Base-by-base conservation (phyloP, 2,113 vertebrate genomes). In the Pygoscelis antarcticus region DNA sequence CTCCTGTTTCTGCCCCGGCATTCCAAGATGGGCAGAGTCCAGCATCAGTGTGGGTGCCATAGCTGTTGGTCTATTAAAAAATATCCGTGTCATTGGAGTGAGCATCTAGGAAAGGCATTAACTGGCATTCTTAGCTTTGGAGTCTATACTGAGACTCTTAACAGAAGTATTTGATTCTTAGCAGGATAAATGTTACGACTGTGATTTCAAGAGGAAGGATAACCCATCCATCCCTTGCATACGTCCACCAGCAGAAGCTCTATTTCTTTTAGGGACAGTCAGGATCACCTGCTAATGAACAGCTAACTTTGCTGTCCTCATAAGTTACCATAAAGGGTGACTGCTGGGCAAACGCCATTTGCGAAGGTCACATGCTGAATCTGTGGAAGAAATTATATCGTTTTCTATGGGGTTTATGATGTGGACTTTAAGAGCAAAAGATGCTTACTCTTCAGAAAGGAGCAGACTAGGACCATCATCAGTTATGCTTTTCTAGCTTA, bases 311-410 rank as follows among this genome's bases (percentile, higher is more conserved):
- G 47, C 88, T 95, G 84, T 93, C 55, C 95, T 96, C 77, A 44
- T 62, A 95, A 97, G 64, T 88, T 93, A 88, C 83, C 87, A 77
- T 89, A 93, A 93, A 97, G 71, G 74, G 76, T 89, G 89, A 90
- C 82, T 87, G 65, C 87, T 95, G 94, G 72, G 27, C 7, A 93
- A 88, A 86, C 9, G 4, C 6, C 23, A 47, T 68, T 89, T 86
- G 47, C 6, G 2, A 82, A 88, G 30, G 19, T 49, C 26, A 71
- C 30, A 57, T 10, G 16, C 62, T 54, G 46, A 74, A 78, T 66
- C 17, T 3, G 1, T 44, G 55, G 26, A 7, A 70, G 87, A 94
- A 90, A 13, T 1, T 4, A 32, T 4, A 9, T 21, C 21, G 13
- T 82, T 96, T 97, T 95, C 64, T 90, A 62, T 91, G 38, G 40